Conservation (phyloP, 2,888 invertebrate genomes). For the Synergus japonicus region DNA sequence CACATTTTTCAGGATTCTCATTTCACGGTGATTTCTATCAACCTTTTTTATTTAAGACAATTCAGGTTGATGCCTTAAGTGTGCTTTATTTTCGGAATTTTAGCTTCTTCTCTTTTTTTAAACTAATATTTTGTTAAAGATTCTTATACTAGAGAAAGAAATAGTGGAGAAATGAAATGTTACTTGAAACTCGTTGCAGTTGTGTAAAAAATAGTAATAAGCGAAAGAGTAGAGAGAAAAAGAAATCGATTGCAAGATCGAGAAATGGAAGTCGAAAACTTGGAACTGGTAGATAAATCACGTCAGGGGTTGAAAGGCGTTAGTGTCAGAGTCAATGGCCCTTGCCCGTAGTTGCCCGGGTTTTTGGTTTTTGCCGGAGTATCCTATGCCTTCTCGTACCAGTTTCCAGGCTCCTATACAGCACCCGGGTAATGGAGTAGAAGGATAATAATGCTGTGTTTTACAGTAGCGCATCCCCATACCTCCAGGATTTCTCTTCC, state of each 20-base stretch:
- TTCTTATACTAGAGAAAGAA: neutral
- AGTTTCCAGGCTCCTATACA: constrained; percentile 41
- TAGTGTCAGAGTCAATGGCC: constrained; percentile 73
- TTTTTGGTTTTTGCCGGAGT: constrained; percentile 69
- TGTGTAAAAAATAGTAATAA: constrained; percentile 35
- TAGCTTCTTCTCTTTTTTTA: neutral
- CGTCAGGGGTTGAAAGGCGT: constrained; percentile 63
- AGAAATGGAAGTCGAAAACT: constrained; percentile 63
- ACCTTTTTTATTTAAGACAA: neutral
- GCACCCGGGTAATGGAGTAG: constrained; percentile 72
- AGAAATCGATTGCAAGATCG: constrained; percentile 32
- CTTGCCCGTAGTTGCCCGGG: constrained; percentile 71
- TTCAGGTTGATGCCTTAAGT: neutral
- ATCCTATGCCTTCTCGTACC: constrained; percentile 54
- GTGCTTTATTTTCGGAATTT: neutral
- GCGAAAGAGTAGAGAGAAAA: neutral
- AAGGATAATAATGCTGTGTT: constrained; percentile 74
- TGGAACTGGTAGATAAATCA: constrained; percentile 68
- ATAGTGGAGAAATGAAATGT: neutral
- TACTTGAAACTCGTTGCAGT: constrained; percentile 3
- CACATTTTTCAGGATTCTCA: constrained; percentile 2
- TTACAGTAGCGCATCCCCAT: constrained; percentile 62
- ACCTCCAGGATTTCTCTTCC: constrained; percentile 44
- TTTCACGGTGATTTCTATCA: constrained; percentile 29
- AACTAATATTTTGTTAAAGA: neutral